These are phyloP conservation scores for Umimayanthus chanpuru DNA, from an alignment of 92 coral and sea anemone species.

Conservation along the genomic window DNA sequence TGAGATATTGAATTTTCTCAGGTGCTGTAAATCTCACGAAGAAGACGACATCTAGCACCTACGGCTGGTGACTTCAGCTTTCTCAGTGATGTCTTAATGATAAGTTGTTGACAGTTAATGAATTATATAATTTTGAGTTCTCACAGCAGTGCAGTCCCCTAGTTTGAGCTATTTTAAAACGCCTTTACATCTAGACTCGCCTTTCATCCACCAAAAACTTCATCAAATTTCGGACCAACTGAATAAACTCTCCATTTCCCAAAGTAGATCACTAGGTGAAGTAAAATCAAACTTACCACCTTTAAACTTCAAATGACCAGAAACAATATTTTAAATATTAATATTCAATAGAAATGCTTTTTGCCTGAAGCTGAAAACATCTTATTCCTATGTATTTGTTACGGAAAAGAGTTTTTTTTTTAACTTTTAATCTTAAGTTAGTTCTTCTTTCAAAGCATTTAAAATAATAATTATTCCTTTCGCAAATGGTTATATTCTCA, in stretches of 20 bases:
- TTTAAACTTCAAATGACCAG: neutral
- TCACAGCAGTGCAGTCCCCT: neutral
- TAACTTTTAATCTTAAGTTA: too few relatives aligned
- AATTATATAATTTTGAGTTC: neutral
- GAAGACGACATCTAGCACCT: neutral
- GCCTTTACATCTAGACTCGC: neutral
- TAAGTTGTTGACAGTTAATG: neutral
- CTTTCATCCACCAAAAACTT: neutral
- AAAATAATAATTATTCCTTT: too few relatives aligned
- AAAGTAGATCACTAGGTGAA: too few relatives aligned
- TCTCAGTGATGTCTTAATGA: neutral
- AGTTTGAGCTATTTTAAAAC: neutral
- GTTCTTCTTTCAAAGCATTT: neutral
- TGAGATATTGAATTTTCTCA: slow-evolving; percentile 1
- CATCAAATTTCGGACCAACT: neutral
- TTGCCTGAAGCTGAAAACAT: neutral
- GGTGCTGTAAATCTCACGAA: neutral
- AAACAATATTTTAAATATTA: neutral
- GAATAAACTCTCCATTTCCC: neutral
- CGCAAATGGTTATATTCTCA: neutral
- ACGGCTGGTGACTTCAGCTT: neutral
- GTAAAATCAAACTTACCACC: neutral
- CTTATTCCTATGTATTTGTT: neutral
- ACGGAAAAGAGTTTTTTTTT: too few relatives aligned
- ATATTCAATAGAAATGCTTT: neutral